These are phyloP conservation scores for Leucophora obtusa DNA, from an alignment of 2,888 invertebrate species.

Conservation along the genomic window DNA sequence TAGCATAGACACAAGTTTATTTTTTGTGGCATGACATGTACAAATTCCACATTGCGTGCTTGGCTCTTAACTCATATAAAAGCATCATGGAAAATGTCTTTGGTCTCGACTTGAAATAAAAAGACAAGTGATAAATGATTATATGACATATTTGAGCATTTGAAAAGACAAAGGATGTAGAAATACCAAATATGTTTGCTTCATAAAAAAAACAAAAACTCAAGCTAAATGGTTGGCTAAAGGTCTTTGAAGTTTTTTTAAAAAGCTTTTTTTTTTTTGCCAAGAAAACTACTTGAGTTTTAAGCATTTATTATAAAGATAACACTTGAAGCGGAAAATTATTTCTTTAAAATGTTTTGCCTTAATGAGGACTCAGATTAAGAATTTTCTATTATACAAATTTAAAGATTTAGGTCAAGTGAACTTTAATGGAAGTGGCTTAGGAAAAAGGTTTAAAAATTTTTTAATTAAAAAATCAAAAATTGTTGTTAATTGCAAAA, in stretches of 20 bases:
- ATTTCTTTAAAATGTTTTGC: too few relatives aligned
- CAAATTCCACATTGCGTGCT: constrained; percentile 2
- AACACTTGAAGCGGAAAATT: neutral
- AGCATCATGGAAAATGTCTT: constrained; percentile 23
- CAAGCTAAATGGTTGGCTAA: neutral
- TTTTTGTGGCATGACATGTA: neutral
- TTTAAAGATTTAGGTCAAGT: too few relatives aligned
- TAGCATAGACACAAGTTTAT: constrained; percentile 4
- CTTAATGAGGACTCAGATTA: too few relatives aligned
- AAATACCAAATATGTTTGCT: neutral
- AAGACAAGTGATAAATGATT: constrained; percentile 39
- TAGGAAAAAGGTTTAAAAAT: too few relatives aligned
- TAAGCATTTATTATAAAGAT: neutral
- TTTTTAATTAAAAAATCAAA: too few relatives aligned
- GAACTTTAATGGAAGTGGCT: too few relatives aligned
- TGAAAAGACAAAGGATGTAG: neutral
- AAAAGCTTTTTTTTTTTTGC: neutral
- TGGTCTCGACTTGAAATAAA: constrained; percentile 13
- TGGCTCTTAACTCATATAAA: constrained; percentile 7
- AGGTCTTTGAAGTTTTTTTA: neutral
- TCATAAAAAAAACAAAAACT: neutral
- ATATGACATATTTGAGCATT: constrained; percentile 30
- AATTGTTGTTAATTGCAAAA: too few relatives aligned
- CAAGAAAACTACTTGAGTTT: neutral
- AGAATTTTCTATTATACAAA: too few relatives aligned